Conservation (phyloP, 2,797 vertebrate species). For the Pelochelys cantorii region DNA sequence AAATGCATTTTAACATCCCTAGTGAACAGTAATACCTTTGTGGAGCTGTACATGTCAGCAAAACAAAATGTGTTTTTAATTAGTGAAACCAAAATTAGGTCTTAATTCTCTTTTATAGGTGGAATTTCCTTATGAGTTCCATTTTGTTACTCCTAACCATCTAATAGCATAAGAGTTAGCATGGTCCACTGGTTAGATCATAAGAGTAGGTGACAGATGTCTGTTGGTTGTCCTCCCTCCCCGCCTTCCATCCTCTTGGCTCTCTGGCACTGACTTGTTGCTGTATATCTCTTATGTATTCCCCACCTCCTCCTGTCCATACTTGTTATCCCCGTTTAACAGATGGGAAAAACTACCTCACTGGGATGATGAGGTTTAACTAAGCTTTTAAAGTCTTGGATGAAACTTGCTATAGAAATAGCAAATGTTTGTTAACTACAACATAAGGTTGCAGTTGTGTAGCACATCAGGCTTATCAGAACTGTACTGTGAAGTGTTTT, state of each 20-base stretch:
- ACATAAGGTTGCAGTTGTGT: neutral
- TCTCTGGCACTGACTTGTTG: neutral
- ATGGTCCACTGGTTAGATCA: neutral
- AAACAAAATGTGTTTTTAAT: neutral
- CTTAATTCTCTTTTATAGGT: neutral
- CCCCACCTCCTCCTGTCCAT: neutral
- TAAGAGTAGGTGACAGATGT: neutral
- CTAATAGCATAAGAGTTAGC: neutral
- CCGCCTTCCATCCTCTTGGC: neutral
- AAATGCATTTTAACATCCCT: no score
- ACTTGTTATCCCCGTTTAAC: neutral
- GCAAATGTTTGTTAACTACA: neutral
- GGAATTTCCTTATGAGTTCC: neutral
- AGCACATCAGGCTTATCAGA: neutral
- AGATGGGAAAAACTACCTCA: neutral
- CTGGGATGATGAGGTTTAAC: neutral
- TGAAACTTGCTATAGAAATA: neutral
- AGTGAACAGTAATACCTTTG: neutral
- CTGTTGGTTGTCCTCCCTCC: neutral
- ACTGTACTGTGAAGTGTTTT: neutral
- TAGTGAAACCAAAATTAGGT: neutral
- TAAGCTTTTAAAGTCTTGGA: neutral
- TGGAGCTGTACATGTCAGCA: neutral
- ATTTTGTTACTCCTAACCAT: neutral
- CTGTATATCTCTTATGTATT: neutral